Evolutionary conservation across 2,888 invertebrate species (phyloP).

Genomic region (Trichopoda pennipes): DNA sequence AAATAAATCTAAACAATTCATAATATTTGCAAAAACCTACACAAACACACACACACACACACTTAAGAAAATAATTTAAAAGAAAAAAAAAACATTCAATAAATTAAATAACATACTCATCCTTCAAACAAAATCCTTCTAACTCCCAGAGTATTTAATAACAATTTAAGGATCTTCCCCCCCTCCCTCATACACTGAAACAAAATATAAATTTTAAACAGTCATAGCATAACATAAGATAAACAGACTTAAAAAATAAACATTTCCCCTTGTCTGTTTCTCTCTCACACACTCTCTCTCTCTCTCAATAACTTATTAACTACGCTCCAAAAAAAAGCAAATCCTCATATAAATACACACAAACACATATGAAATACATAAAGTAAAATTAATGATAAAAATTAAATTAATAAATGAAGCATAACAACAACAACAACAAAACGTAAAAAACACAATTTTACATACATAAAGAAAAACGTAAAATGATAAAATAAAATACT

Average conservation of each 20-base stretch:
- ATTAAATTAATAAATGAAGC: conserved; percentile 52
- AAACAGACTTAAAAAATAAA: background rate
- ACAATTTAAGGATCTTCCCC: background rate
- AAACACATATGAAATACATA: conserved; percentile 31
- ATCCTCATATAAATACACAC: conserved; percentile 17
- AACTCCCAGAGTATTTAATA: background rate
- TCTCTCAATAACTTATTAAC: background rate
- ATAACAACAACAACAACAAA: conserved; percentile 1
- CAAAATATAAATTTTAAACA: background rate
- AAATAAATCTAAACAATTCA: conserved; percentile 51
- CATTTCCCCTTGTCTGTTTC: background rate
- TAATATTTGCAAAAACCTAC: conserved; percentile 58
- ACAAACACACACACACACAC: conserved; percentile 2
- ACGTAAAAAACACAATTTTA: conserved; percentile 71
- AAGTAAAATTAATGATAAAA: conserved; percentile 48
- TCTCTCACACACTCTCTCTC: background rate
- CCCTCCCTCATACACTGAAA: background rate
- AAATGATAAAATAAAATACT: conserved; percentile 73
- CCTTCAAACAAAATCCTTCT: background rate
- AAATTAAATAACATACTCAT: conserved; percentile 31
- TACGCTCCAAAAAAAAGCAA: background rate
- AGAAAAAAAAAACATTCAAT: no score
- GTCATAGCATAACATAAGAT: background rate
- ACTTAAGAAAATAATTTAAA: conserved; percentile 22
- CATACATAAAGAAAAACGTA: conserved; percentile 71